Base-by-base conservation (phyloP, 1,140 invertebrate genomes). In the Euglossa dilemma region DNA sequence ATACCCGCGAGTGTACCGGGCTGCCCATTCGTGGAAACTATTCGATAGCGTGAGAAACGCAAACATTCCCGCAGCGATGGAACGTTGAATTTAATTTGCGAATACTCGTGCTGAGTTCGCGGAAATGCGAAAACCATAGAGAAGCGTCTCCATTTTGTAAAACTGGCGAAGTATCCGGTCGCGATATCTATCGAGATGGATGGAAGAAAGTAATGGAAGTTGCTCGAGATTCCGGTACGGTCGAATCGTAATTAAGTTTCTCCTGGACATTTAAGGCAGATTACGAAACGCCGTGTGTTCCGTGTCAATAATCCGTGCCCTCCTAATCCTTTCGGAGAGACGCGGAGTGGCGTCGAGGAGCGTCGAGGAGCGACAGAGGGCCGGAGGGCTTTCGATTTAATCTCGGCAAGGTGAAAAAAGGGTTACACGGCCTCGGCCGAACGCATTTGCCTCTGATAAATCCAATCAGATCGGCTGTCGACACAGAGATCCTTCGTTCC, bases 391-490 rank as follows among this genome's bases (percentile, higher is more conserved):
- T 86, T 56, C 85, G 85, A 87, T 87, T 87, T 84, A 87, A 87
- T 87, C 85, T 87, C 56, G 74, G 8, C 69, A 83, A 79, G 83
- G 77, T 85, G 85, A 76, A 72, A 88, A 86, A 82, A 78, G 66
- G 69, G 66, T 66, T 81, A 69, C 84, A 73, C 45, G 57, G 59
- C 28, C 70, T 73, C 79, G 57, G 28, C 67, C 79, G 28, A 80
- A 52, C 70, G 89, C 83, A 89, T 90, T 88, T 90, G 82, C 75
- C 81, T 73, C 77, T 84, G 66, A 88, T 90, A 90, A 91, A 91
- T 90, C 90, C 91, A 91, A 88, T 91, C 89, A 84, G 87, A 89
- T 88, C 84, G 87, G 84, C 80, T 89, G 87, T 89, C 84, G 87
- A 89, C 87, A 85, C 85, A 73, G 80, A 59, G 80, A 69, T 59